Conservation (phyloP, 2,888 invertebrate species). For the Himalopsyche japonica region DNA sequence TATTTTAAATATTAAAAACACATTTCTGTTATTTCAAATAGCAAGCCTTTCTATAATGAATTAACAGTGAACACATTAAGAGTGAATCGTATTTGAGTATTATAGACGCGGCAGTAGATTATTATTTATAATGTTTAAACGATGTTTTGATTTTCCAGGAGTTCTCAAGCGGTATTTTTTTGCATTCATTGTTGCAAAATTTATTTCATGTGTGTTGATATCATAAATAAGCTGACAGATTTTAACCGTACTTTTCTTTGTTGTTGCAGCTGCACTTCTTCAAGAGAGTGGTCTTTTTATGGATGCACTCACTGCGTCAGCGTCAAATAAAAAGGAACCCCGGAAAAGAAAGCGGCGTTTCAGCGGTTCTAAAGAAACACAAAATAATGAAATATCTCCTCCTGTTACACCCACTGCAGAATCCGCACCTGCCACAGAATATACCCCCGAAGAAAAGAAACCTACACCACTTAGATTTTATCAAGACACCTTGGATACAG, state of each 20-base stretch:
- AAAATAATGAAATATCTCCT: conserved; percentile 54
- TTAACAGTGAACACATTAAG: too few relatives aligned
- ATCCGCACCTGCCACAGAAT: conserved; percentile 45
- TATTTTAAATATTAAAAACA: too few relatives aligned
- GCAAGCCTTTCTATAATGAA: too few relatives aligned
- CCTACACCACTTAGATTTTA: conserved; percentile 76
- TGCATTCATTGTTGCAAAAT: too few relatives aligned
- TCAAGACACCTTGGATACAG: conserved; percentile 84
- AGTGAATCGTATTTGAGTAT: too few relatives aligned
- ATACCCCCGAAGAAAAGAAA: conserved; percentile 44
- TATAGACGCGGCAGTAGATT: too few relatives aligned
- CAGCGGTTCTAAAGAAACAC: conserved; percentile 70
- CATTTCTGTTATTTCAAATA: too few relatives aligned
- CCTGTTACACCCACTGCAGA: conserved; percentile 54
- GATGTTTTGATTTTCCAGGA: too few relatives aligned
- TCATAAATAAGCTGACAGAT: background rate
- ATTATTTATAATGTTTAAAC: too few relatives aligned
- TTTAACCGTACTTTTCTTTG: conserved; percentile 34
- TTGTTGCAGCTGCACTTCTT: conserved; percentile 67
- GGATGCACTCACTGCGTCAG: conserved; percentile 83
- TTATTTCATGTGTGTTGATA: too few relatives aligned
- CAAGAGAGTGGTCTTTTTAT: conserved; percentile 93
- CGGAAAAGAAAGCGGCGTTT: conserved; percentile 79
- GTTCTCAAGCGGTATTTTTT: too few relatives aligned
- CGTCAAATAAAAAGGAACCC: conserved; percentile 73